Percentiles rank a stretch among this genome's conserved stretches.
These are phyloP conservation scores for Talpa occidentalis DNA, from an alignment of 2,113 vertebrate genomes.

Conservation along the genomic window DNA sequence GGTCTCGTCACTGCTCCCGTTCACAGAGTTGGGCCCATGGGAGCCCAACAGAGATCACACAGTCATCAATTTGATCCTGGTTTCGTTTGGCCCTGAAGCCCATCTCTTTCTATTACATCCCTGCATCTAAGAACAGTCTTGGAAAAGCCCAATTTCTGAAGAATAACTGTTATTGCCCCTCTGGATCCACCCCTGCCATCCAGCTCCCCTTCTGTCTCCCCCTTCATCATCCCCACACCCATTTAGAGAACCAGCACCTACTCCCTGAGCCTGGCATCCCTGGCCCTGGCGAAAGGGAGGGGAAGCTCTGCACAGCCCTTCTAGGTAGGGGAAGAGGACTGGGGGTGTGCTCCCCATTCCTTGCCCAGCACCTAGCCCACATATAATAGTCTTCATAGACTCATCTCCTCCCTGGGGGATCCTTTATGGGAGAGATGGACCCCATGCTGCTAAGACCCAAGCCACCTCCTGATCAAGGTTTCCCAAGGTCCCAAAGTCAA, in stretches of 20 bases:
- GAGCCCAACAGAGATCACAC: not conserved
- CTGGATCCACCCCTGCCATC: too few species aligned
- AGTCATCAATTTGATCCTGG: not conserved
- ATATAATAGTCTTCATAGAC: not conserved
- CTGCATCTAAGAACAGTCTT: not conserved
- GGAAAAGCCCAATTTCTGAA: not conserved
- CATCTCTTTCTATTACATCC: not conserved
- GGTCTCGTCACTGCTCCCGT: not conserved
- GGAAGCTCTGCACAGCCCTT: not conserved
- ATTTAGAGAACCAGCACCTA: not conserved
- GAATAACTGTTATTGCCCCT: fast-evolving
- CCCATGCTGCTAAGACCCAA: not conserved
- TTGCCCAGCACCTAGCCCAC: too few species aligned
- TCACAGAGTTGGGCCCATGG: not conserved
- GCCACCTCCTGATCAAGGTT: not conserved
- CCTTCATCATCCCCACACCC: not conserved
- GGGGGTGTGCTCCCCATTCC: fast-evolving
- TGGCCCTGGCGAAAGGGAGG: not conserved
- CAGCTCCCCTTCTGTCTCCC: not conserved
- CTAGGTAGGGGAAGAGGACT: not conserved
- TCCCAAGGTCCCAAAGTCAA: not conserved
- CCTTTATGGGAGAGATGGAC: not conserved
- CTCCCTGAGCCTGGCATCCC: not conserved
- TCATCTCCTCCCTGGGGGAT: not conserved
- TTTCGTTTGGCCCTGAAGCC: not conserved